Percentiles rank a stretch among this genome's conserved stretches.
Conservation (phyloP, 2,888 invertebrate species). For the Arctia plantaginis region DNA sequence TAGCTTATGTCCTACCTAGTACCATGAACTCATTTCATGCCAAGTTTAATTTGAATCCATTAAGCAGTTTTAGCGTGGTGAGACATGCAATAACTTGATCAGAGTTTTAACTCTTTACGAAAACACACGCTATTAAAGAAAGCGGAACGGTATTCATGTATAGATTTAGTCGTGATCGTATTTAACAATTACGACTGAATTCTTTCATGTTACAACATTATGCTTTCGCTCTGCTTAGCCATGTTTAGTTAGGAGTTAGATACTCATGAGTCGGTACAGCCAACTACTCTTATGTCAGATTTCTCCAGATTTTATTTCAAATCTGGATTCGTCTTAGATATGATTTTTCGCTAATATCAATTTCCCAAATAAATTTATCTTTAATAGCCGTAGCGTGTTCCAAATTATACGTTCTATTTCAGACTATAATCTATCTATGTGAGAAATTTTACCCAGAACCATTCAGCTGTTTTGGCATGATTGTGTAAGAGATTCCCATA, state of each 20-base stretch:
- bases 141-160: conserved; percentile 57
- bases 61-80: neutral
- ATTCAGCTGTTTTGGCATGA: neutral
- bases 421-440: too few species aligned
- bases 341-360: neutral
- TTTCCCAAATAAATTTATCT: too few species aligned
- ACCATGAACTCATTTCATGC: too few species aligned
- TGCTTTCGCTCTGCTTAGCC: conserved; percentile 12
- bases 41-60: too few species aligned
- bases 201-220: conserved; percentile 25
- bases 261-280: too few species aligned
- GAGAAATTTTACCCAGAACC: too few species aligned
- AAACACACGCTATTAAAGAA: conserved; percentile 50
- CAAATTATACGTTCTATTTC: too few species aligned
- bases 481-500: neutral
- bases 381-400: too few species aligned
- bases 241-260: too few species aligned
- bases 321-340: neutral
- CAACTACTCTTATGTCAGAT: neutral
- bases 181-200: conserved; percentile 45
- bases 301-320: neutral
- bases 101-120: conserved; percentile 44
- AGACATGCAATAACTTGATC: conserved; percentile 31
- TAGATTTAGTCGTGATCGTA: conserved; percentile 40
- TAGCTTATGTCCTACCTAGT: too few species aligned